Evolutionary conservation across 2,797 vertebrate species (phyloP), one percentile per base, ranked within the genome.

Genomic region (Erpetoichthys calabaricus): DNA sequence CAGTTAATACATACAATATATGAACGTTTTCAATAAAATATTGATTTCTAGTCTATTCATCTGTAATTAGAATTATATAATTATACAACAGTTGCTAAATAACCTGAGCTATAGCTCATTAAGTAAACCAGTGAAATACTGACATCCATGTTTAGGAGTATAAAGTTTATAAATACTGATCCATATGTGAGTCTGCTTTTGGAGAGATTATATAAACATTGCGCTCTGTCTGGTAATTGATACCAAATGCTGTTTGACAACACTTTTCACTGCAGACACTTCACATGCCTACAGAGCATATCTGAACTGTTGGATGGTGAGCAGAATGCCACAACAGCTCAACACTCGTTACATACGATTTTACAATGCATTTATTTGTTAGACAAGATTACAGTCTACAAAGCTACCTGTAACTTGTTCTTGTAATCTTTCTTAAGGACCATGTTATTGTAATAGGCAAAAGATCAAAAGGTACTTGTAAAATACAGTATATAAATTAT

Each of bases 231-330:
- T 77, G 80, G 70, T 84, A 84, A 85, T 80, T 84, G 80, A 78
- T 85, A 82, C 74, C 82, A 84, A 84, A 82, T 74, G 76, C 74
- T 77, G 74, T 78, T 80, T 79, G 77, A 80, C 76, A 74, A 72
- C 66, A 61, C 64, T 64, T 81, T 78, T 77, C 68, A 71, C 64
- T 75, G 77, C 74, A 70, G 70, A 73, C 73, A 74, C 74, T 73
- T 74, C 69, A 64, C 74, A 79, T 77, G 59, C 73, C 73, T 78
- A 74, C 64, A 68, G 67, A 74, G 65, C 70, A 72, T 79, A 71
- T 72, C 75, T 76, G 73, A 75, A 74, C 72, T 76, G 71, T 77
- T 75, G 77, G 76, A 74, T 73, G 68, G 65, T 64, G 68, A 66
- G 75, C 76, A 66, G 71, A 71, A 84, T 76, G 75, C 73, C 78